Conservation (phyloP, 2,888 invertebrate genomes). For the Anagyrus pseudococci region DNA sequence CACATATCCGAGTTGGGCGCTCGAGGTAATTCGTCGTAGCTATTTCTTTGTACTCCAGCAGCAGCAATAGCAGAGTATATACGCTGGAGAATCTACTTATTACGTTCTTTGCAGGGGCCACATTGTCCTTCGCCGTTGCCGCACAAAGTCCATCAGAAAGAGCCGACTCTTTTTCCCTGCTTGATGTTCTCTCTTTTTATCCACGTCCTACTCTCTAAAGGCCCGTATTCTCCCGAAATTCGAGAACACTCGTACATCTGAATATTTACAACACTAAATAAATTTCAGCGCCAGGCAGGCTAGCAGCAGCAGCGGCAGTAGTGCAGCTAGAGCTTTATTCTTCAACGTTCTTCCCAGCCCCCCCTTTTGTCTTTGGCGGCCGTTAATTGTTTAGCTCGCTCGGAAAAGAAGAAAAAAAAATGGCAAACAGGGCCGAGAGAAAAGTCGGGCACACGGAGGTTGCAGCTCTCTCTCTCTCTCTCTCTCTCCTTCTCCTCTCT, state of each 20-base stretch:
- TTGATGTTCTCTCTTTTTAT: background rate
- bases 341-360: background rate
- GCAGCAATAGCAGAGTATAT: too few relatives aligned
- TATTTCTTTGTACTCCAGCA: background rate
- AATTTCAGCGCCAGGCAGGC: slow-evolving; percentile 6
- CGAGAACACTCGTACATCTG: background rate
- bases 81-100: background rate
- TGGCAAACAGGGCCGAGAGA: background rate
- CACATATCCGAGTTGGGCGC: background rate
- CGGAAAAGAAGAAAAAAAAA: background rate
- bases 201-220: background rate
- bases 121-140: too few relatives aligned
- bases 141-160: background rate
- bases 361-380: background rate
- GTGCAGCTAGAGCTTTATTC: background rate
- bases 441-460: too few relatives aligned
- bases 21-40: background rate
- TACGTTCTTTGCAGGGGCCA: too few relatives aligned
- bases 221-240: slow-evolving; percentile 6
- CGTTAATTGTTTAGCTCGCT: slow-evolving; percentile 2
- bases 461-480: too few relatives aligned
- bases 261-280: slow-evolving; percentile 16
- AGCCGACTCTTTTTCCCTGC: background rate
- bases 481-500: too few relatives aligned
- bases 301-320: too few relatives aligned